A percentile compares a stretch with the other conserved stretches of the same genome.
Evolutionary conservation across 2,888 invertebrate species (phyloP).

Genomic region (Acleris holmiana): DNA sequence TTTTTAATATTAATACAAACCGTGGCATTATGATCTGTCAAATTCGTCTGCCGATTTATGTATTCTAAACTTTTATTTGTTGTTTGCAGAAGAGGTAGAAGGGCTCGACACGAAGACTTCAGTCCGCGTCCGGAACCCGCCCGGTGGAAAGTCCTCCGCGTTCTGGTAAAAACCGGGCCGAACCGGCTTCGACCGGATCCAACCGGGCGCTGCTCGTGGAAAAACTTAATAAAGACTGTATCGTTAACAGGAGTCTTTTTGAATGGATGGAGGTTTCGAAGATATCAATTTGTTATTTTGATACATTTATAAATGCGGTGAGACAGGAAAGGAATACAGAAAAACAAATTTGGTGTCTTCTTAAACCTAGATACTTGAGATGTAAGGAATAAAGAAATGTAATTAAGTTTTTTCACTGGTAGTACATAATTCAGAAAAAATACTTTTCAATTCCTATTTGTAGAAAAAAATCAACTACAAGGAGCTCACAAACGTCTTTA

Average conservation of each 20-base stretch:
- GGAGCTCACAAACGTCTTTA: neutral
- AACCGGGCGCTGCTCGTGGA: slow-evolving; percentile 20
- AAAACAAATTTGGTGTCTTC: too few relatives aligned
- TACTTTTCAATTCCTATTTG: slow-evolving; percentile 22
- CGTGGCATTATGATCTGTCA: too few relatives aligned
- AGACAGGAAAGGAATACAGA: too few relatives aligned
- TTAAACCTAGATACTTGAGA: too few relatives aligned
- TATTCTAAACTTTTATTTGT: slow-evolving; percentile 36
- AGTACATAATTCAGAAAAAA: slow-evolving; percentile 1
- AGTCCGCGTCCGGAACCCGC: slow-evolving; percentile 94
- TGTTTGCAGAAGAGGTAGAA: slow-evolving; percentile 89
- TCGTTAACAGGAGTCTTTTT: neutral
- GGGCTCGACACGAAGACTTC: slow-evolving; percentile 89
- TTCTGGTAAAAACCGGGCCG: slow-evolving; percentile 88
- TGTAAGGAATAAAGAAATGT: neutral
- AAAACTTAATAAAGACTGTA: slow-evolving; percentile 13
- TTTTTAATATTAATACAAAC: too few relatives aligned
- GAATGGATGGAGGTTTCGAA: neutral
- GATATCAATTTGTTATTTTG: neutral
- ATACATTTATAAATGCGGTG: neutral
- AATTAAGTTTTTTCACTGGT: slow-evolving; percentile 24
- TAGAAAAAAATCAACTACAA: neutral
- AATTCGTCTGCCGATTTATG: too few relatives aligned
- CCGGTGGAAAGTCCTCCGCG: slow-evolving; percentile 94
- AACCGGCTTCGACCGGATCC: slow-evolving; percentile 37